Evolutionary conservation across 2,113 vertebrate genomes (phyloP).

Genomic region (Grantiella picta): DNA sequence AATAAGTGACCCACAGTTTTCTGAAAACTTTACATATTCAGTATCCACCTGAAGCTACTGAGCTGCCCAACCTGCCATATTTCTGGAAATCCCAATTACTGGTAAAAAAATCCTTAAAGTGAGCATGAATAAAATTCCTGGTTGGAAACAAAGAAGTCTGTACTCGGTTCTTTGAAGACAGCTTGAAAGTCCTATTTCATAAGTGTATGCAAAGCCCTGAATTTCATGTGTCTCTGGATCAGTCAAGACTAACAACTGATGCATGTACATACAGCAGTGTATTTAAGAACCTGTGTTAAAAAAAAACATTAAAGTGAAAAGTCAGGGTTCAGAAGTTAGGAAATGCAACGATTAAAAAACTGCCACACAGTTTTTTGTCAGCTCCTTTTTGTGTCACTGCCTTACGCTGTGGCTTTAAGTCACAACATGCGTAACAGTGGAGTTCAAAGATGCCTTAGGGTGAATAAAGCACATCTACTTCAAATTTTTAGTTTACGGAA

Average conservation of each 20-base stretch:
- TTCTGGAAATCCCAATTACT: neutral
- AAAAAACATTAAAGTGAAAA: neutral
- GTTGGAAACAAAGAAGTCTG: neutral
- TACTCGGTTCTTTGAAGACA: neutral
- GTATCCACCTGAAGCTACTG: neutral
- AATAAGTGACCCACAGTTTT: neutral
- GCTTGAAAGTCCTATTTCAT: neutral
- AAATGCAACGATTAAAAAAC: neutral
- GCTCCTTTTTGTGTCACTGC: neutral
- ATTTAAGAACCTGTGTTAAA: neutral
- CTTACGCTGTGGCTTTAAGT: neutral
- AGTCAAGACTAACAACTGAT: neutral
- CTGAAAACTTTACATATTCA: neutral
- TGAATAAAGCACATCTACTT: neutral
- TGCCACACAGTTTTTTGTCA: neutral
- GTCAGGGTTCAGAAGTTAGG: neutral
- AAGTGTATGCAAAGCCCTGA: neutral
- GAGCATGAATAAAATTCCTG: neutral
- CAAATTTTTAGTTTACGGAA: neutral
- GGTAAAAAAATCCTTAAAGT: neutral
- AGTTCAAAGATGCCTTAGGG: neutral
- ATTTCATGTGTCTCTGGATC: neutral
- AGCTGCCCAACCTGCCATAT: accelerated
- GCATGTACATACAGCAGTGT: neutral
- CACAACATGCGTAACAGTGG: neutral